phyloP scores from a whole-genome alignment of 2,113 vertebrate species.

The Colaptes auratus region DNA sequence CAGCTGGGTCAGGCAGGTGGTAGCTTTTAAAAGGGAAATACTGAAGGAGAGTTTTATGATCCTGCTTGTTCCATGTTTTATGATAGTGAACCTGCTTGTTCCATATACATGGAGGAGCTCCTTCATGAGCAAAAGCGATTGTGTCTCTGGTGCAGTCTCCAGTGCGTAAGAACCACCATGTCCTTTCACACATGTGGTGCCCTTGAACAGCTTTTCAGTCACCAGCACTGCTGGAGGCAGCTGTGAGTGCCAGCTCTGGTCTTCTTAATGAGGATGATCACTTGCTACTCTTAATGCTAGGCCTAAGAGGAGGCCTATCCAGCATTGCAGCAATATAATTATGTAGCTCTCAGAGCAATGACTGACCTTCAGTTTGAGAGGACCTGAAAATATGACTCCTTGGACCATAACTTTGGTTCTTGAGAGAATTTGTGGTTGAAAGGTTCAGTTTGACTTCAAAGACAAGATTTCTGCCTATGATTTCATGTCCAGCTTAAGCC shows the following conservation, averaged over 20 bases:
- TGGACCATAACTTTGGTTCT: background rate
- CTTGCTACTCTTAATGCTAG: background rate
- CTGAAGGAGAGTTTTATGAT: background rate
- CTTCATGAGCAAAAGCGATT: background rate
- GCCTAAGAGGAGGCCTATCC: background rate
- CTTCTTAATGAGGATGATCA: rapidly evolving
- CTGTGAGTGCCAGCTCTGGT: background rate
- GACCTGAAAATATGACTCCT: background rate
- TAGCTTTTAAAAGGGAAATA: background rate
- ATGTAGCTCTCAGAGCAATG: background rate
- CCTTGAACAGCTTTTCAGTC: background rate
- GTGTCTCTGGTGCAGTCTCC: background rate
- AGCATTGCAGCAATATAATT: background rate
- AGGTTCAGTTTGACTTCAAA: background rate
- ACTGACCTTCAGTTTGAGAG: background rate
- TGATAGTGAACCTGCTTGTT: background rate
- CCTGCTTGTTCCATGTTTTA: background rate
- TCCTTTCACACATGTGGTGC: background rate
- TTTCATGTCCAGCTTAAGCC: background rate
- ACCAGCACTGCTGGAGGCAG: rapidly evolving
- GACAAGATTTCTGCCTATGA: background rate
- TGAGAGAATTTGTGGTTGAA: background rate
- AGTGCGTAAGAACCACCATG: background rate
- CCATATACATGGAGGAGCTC: background rate
- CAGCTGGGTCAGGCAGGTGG: background rate